Conservation (phyloP, 2,113 vertebrate species). For the Prionailurus viverrinus region DNA sequence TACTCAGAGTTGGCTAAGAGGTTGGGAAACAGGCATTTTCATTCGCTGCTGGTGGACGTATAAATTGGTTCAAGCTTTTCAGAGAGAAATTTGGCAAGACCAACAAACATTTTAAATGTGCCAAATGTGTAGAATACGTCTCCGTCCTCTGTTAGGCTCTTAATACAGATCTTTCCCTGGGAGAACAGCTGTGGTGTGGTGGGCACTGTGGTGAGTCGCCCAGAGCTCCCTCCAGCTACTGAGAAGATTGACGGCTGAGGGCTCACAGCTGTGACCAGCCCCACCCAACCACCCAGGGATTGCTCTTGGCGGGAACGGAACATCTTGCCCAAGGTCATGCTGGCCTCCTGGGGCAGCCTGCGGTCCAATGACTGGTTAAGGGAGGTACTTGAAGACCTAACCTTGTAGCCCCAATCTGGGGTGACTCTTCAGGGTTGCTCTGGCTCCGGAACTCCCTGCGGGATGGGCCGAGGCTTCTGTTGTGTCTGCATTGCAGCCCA, state of each 20-base stretch:
- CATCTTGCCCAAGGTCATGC: neutral
- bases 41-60: neutral
- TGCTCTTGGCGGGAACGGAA: neutral
- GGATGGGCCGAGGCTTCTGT: neutral
- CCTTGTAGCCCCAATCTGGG: neutral
- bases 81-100: neutral
- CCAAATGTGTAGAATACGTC: neutral
- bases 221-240: neutral
- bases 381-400: neutral
- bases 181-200: neutral
- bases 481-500: neutral
- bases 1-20: neutral
- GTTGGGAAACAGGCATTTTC: neutral
- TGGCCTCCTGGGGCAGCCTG: neutral
- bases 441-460: neutral
- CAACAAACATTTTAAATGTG: neutral
- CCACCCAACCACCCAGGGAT: accelerated
- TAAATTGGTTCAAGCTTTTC: constrained; percentile 15
- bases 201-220: neutral
- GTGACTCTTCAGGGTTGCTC: neutral
- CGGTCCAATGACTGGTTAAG: neutral
- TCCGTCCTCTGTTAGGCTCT: neutral
- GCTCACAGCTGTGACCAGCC: neutral
- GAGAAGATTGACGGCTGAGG: neutral
- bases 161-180: neutral